phyloP scores from a whole-genome alignment of 2,113 vertebrate species.

The Malurus alboscapulatus region DNA sequence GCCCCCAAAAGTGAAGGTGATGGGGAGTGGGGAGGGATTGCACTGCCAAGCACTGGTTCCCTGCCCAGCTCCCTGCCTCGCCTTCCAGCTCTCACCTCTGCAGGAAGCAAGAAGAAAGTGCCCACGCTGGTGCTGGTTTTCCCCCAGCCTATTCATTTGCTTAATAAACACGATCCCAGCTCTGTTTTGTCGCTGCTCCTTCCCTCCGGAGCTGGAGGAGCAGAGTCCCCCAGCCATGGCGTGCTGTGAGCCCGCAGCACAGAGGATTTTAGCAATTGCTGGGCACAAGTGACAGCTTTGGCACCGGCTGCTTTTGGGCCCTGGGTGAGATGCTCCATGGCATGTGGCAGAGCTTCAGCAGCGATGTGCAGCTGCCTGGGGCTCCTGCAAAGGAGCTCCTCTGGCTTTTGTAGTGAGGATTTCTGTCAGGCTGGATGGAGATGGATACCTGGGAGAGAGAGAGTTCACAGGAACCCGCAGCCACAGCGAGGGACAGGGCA shows the following conservation, averaged over 20 bases:
- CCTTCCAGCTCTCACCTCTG: background rate
- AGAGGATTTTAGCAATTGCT: background rate
- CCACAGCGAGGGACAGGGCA: background rate
- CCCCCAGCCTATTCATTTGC: slow-evolving; percentile 1
- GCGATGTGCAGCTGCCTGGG: background rate
- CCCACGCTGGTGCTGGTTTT: background rate
- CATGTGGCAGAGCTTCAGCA: slow-evolving; percentile 28
- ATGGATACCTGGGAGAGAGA: background rate
- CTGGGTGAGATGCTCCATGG: background rate
- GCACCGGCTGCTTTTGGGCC: background rate
- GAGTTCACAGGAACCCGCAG: background rate
- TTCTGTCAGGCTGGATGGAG: background rate
- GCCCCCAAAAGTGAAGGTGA: background rate
- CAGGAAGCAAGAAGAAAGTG: background rate
- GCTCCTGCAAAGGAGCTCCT: background rate
- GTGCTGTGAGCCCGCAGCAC: background rate
- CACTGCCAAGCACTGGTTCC: rapidly evolving
- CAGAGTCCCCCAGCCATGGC: background rate
- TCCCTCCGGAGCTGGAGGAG: background rate
- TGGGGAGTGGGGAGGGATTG: rapidly evolving
- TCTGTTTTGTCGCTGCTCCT: background rate
- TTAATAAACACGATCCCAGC: slow-evolving; percentile 12
- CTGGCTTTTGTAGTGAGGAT: background rate
- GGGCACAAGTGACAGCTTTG: background rate
- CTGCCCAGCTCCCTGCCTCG: background rate